Evolutionary conservation across 2,113 vertebrate genomes (phyloP), one percentile per base, ranked within the genome.

Genomic region (Strix uralensis): DNA sequence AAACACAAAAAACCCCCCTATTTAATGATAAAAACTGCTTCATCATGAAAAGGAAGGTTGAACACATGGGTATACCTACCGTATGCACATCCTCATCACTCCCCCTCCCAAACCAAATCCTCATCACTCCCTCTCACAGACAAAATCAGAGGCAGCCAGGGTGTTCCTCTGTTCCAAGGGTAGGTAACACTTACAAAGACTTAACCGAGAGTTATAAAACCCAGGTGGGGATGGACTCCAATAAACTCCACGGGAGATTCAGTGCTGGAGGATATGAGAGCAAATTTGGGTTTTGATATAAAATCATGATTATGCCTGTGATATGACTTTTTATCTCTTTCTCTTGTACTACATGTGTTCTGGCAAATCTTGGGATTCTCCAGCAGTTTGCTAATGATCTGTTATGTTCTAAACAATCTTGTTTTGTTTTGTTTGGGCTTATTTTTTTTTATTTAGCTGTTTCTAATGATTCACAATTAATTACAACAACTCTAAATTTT

Each of bases 381-480:
- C 27, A 83, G 23, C 63, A 86, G 20, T 69, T 93, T 88, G 12
- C 5, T 81, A 81, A 88, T 63, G 38, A 84, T 65, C 54, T 82
- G 34, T 69, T 80, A 19, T 40, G 42, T 86, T 75, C 49, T 14
- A 81, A 97, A 91, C 70, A 94, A 80, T 75, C 38, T 78, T 58
- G 23, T 10, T 89, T 90, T 51, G 42, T 49, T 78, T 15, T 57
- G 11, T 27, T 81, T 30, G 11, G 4, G 6, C 8, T 4, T 49
- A 46, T 29, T 74, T 59, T 29, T 86, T 80, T 84, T 55, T 81
- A 79, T 87, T 88, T 36, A 91, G 27, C 36, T 54, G 22, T 85
- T 96, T 91, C 66, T 94, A 93, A 95, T 92, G 46, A 82, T 91
- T 85, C 86, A 87, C 89, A 86, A 95, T 97, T 94, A 91, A 95